Evolutionary conservation across 2,113 vertebrate genomes (phyloP).

Genomic region (Merops nubicus): DNA sequence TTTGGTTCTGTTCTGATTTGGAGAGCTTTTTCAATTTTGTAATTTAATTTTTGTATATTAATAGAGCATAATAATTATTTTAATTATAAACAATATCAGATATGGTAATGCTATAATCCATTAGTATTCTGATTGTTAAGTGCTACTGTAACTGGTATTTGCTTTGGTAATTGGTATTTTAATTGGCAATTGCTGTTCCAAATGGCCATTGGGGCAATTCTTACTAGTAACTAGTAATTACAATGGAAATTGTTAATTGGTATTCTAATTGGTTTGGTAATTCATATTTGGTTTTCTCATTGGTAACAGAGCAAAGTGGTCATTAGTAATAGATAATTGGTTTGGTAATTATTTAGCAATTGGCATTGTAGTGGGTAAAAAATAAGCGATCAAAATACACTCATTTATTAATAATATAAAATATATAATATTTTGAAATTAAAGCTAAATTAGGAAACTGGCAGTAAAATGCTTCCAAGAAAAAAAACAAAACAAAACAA

Average conservation of each 20-base stretch:
- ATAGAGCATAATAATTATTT: constrained; percentile 4
- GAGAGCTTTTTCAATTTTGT: background rate
- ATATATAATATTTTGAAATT: background rate
- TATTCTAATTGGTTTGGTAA: constrained; percentile 58
- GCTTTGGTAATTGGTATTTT: constrained; percentile 59
- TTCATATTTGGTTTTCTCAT: constrained; percentile 48
- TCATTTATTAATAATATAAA: background rate
- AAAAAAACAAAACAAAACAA: too few relatives aligned
- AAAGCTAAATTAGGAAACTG: background rate
- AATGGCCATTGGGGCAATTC: constrained; percentile 53
- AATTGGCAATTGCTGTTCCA: constrained; percentile 55
- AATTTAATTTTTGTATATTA: constrained; percentile 39
- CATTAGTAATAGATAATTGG: constrained; percentile 58
- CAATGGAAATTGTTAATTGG: constrained; percentile 57
- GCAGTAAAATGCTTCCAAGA: background rate
- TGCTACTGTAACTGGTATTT: constrained; percentile 50
- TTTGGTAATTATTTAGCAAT: constrained; percentile 49
- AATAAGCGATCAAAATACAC: background rate
- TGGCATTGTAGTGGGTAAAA: background rate
- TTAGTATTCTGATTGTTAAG: constrained; percentile 56
- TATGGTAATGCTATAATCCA: constrained; percentile 50
- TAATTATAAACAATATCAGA: constrained; percentile 64
- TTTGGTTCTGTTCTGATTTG: background rate
- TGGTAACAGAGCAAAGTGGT: constrained; percentile 21
- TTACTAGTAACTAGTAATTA: constrained; percentile 49